A percentile compares a stretch with the other conserved stretches of the same genome.
phyloP scores from a whole-genome alignment of 2,113 vertebrate species.

The Scomber scombrus region DNA sequence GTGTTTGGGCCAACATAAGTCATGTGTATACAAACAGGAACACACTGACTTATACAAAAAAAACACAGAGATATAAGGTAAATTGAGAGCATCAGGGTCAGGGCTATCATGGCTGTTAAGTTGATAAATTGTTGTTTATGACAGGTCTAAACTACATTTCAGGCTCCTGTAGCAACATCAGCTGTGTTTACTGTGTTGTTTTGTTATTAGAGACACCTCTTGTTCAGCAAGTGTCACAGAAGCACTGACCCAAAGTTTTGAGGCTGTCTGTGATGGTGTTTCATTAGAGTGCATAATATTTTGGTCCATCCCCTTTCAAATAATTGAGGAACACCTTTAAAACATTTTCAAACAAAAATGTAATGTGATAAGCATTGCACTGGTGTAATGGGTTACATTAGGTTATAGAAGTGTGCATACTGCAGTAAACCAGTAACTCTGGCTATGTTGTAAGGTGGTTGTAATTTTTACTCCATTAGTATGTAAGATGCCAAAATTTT shows the following conservation, averaged over 20 bases:
- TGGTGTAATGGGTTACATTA: background rate
- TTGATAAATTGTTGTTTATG: background rate
- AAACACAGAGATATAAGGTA: background rate
- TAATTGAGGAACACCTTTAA: no score
- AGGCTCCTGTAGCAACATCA: conserved; percentile 14
- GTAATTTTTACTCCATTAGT: background rate
- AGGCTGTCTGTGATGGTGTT: background rate
- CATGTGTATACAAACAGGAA: background rate
- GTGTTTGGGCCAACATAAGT: background rate
- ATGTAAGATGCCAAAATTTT: background rate
- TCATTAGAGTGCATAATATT: background rate
- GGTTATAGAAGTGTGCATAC: background rate
- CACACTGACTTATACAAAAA: background rate
- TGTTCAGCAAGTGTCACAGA: background rate
- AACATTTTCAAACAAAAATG: background rate
- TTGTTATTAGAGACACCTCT: no score
- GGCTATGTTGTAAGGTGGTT: background rate
- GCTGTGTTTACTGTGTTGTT: conserved; percentile 7
- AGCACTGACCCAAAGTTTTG: background rate
- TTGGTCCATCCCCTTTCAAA: background rate
- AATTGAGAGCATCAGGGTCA: background rate
- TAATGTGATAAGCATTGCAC: background rate
- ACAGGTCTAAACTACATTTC: background rate
- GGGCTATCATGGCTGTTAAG: background rate
- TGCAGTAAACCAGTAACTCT: background rate